phyloP scores from a whole-genome alignment of 1,140 invertebrate species.

The Drosophila parvula region DNA sequence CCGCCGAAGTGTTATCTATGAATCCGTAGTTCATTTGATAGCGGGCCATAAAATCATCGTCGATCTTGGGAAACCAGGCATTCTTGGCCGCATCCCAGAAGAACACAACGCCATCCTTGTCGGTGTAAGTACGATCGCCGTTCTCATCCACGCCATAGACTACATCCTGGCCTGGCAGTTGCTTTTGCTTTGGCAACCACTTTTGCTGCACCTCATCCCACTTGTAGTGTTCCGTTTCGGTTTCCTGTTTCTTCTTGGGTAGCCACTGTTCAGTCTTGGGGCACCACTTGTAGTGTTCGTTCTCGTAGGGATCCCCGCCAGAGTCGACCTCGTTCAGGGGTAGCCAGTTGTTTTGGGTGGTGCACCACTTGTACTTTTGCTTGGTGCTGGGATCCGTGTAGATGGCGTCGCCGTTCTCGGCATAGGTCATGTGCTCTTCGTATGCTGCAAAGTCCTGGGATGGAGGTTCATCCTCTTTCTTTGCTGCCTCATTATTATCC shows the following conservation, averaged over 20 bases:
- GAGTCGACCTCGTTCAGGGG: conserved; percentile 50
- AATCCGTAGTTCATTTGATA: conserved; percentile 99
- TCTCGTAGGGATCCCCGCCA: conserved; percentile 86
- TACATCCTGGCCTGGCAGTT: conserved; percentile 75
- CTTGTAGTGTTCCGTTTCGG: conserved; percentile 83
- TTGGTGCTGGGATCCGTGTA: conserved; percentile 90
- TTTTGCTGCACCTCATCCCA: conserved; percentile 79
- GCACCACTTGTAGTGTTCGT: conserved; percentile 89
- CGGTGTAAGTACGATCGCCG: conserved; percentile 92
- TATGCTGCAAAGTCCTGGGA: conserved; percentile 82
- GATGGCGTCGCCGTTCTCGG: conserved; percentile 88
- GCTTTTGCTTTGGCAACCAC: conserved; percentile 68
- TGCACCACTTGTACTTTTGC: conserved; percentile 88
- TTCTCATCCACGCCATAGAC: conserved; percentile 89
- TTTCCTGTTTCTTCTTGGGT: conserved; percentile 84
- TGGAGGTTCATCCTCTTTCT: not conserved
- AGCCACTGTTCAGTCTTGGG: conserved; percentile 87
- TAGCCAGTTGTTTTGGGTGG: conserved; percentile 86
- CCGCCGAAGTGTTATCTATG: conserved; percentile 85
- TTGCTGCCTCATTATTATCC: conserved; percentile 15
- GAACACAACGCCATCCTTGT: conserved; percentile 94
- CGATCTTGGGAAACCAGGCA: conserved; percentile 98
- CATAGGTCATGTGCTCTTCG: conserved; percentile 86
- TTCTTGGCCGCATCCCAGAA: conserved; percentile 96
- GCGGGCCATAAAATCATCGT: conserved; percentile 97